Evolutionary conservation across 1,140 invertebrate genomes (phyloP), one percentile per base, ranked within the genome.

Genomic region (Pogonomyrmex barbatus): DNA sequence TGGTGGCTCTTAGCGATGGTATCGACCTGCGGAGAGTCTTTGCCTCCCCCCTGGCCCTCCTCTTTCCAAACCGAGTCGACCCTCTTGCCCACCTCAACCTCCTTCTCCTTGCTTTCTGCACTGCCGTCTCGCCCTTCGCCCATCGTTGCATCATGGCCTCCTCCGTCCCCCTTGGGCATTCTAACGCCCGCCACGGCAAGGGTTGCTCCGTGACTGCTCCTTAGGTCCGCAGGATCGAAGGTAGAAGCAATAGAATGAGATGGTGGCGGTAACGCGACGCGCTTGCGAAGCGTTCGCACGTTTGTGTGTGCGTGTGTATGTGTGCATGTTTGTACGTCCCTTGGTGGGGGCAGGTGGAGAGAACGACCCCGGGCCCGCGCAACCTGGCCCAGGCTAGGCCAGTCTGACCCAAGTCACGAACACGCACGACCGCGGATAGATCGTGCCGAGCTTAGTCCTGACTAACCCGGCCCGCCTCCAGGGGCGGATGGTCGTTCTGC

Each of bases 21-120:
- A 91, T 91, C 90, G 90, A 91, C 90, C 90, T 91, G 90, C 90
- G 87, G 90, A 90, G 89, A 91, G 89, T 90, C 89, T 90, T 90
- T 90, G 89, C 89, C 87, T 90, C 87, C 89, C 87, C 52, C 89
- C 86, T 90, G 52, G 88, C 89, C 62, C 89, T 90, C 86, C 89
- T 88, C 89, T 90, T 90, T 90, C 88, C 86, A 90, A 90, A 90
- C 88, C 89, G 45, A 83, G 88, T 89, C 89, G 89, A 87, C 85
- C 89, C 89, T 89, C 88, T 87, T 87, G 86, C 89, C 89, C 88
- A 90, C 85, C 77, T 78, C 77, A 62, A 63, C 70, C 83, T 89
- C 89, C 90, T 84, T 36, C 70, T 56, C 60, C 24, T 33, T n/a
- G 68, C 65, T 84, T 68, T 85, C 87, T 89, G 89, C 88, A 89